A percentile compares a stretch with the other conserved stretches of the same genome.
phyloP scores from a whole-genome alignment of 2,113 vertebrate genomes.

The Callionymus lyra region DNA sequence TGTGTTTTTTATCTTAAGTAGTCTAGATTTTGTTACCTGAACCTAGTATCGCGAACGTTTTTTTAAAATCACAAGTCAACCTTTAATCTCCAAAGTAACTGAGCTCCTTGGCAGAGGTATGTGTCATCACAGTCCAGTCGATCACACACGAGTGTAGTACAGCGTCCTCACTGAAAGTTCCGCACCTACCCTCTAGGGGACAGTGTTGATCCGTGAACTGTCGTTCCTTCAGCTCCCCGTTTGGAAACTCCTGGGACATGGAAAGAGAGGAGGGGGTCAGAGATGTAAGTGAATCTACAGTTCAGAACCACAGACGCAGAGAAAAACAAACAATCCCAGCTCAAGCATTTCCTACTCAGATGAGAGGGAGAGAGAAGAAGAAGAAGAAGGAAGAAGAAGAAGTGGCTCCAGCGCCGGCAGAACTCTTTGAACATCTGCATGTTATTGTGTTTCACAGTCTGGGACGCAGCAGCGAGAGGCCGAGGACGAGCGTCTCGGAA shows the following conservation, averaged over 20 bases:
- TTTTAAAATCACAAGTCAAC: too few species aligned
- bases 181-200: conserved; percentile 71
- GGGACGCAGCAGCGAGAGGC: conserved; percentile 29
- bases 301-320: conserved; percentile 49
- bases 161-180: too few species aligned
- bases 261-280: conserved; percentile 17
- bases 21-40: too few species aligned
- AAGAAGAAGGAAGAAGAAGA: background rate
- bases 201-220: conserved; percentile 65
- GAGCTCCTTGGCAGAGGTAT: too few species aligned
- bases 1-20: too few species aligned
- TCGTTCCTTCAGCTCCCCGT: conserved; percentile 56
- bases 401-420: conserved; percentile 37
- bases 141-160: too few species aligned
- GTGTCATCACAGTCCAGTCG: too few species aligned
- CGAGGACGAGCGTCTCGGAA: conserved; percentile 51
- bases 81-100: too few species aligned
- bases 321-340: conserved; percentile 51
- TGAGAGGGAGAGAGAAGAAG: conserved; percentile 40
- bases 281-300: conserved; percentile 50
- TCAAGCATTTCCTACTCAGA: conserved; percentile 65
- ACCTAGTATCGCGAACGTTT: too few species aligned
- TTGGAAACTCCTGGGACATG: conserved; percentile 58
- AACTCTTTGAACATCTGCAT: conserved; percentile 59
- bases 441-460: conserved; percentile 46